Evolutionary conservation across 2,888 invertebrate species (phyloP).

Genomic region (Tenodera sinensis): DNA sequence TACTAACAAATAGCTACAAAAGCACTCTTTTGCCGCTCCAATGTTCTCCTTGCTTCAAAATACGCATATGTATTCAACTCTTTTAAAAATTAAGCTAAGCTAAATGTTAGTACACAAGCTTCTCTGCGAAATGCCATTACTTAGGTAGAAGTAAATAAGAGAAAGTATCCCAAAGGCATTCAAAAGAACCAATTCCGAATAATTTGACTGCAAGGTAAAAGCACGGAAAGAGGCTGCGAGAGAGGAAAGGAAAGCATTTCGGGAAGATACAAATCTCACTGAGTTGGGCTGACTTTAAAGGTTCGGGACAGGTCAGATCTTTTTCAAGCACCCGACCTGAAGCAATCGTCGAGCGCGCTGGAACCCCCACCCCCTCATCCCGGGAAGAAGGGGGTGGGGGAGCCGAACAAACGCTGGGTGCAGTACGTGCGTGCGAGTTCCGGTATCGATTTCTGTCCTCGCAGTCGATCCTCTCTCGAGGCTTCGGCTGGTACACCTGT

Average conservation of each 20-base stretch:
- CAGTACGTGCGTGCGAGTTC: background rate
- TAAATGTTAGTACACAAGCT: too few species aligned
- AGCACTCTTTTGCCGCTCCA: too few species aligned
- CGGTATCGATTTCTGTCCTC: background rate
- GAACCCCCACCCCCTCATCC: too few species aligned
- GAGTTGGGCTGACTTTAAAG: background rate
- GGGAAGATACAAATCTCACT: background rate
- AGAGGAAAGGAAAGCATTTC: background rate
- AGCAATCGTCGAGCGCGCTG: background rate
- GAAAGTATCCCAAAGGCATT: background rate
- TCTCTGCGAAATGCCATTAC: too few species aligned
- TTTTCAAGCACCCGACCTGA: background rate
- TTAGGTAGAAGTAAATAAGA: background rate
- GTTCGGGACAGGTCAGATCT: background rate
- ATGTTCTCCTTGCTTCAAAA: too few species aligned
- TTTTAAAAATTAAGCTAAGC: too few species aligned
- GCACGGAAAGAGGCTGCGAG: background rate
- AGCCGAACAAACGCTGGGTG: background rate
- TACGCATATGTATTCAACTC: too few species aligned
- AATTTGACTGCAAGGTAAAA: background rate
- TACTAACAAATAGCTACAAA: too few species aligned
- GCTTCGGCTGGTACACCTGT: background rate
- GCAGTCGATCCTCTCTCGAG: background rate
- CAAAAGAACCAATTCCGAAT: background rate
- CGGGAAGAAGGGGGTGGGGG: background rate